Conservation (phyloP, 2,888 invertebrate species). For the Pimpla rufipes region DNA sequence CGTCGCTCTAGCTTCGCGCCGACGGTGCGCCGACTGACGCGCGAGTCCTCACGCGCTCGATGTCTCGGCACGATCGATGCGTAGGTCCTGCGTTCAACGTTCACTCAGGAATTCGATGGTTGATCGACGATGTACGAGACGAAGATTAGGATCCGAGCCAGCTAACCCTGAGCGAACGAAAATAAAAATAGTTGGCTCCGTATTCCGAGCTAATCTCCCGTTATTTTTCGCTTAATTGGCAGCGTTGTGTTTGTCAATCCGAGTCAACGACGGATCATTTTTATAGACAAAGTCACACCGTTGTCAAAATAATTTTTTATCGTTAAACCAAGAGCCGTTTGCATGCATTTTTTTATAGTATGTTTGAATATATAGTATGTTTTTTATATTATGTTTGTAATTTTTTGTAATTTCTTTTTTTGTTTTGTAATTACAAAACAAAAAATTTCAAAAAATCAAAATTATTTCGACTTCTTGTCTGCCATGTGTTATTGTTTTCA, state of each 20-base stretch:
- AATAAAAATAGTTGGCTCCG: neutral
- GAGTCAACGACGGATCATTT: no score
- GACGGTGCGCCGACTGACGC: conserved; percentile 23
- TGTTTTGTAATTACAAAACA: no score
- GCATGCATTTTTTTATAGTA: no score
- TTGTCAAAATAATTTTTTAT: neutral
- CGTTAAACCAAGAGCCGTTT: neutral
- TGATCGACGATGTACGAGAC: neutral
- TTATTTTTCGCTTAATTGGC: neutral
- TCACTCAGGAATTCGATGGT: neutral
- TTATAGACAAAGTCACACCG: neutral
- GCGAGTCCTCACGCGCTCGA: conserved; percentile 21
- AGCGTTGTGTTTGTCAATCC: neutral
- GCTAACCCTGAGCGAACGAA: neutral
- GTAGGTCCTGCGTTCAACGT: neutral
- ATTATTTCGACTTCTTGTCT: no score
- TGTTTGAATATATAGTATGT: no score
- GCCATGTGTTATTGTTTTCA: no score
- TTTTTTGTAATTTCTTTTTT: no score
- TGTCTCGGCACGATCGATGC: neutral
- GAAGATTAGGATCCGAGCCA: neutral
- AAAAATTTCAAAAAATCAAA: no score
- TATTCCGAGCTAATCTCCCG: neutral
- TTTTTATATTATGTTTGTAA: no score
- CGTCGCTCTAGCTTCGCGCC: conserved; percentile 10